A percentile compares a stretch with the other conserved stretches of the same genome.
phyloP scores from a whole-genome alignment of 2,113 vertebrate genomes.

The Tetrao urogallus region DNA sequence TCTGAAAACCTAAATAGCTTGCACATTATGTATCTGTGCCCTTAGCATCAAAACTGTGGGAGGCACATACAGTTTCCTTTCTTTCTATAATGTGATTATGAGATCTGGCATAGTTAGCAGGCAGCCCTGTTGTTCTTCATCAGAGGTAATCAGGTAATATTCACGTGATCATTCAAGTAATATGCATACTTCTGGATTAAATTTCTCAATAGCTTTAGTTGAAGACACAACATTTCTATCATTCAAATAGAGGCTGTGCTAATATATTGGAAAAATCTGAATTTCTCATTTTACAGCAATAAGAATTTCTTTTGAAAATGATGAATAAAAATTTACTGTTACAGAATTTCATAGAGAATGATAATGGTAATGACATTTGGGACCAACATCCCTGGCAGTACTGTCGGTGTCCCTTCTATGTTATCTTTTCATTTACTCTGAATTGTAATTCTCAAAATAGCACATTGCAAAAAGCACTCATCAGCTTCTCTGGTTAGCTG shows the following conservation, averaged over 20 bases:
- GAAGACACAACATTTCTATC: not conserved
- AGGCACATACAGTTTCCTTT: not conserved
- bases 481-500: not conserved
- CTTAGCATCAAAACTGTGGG: not conserved
- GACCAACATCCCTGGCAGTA: not conserved
- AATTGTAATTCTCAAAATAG: slow-evolving; percentile 2
- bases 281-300: not conserved
- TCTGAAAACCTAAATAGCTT: not conserved
- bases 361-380: not conserved
- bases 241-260: not conserved
- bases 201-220: not conserved
- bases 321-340: not conserved
- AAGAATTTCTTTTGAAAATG: not conserved
- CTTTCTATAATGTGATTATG: not conserved
- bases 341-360: not conserved
- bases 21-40: too few species aligned
- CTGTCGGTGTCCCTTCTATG: accelerated
- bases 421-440: slow-evolving; percentile 10
- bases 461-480: not conserved
- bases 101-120: not conserved
- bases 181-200: not conserved
- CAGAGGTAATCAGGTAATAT: not conserved
- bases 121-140: not conserved
- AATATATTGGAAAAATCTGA: not conserved
- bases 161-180: not conserved